A percentile compares a stretch with the other conserved stretches of the same genome.
phyloP scores from a whole-genome alignment of 2,888 invertebrate genomes.

The Melieria crassipennis region DNA sequence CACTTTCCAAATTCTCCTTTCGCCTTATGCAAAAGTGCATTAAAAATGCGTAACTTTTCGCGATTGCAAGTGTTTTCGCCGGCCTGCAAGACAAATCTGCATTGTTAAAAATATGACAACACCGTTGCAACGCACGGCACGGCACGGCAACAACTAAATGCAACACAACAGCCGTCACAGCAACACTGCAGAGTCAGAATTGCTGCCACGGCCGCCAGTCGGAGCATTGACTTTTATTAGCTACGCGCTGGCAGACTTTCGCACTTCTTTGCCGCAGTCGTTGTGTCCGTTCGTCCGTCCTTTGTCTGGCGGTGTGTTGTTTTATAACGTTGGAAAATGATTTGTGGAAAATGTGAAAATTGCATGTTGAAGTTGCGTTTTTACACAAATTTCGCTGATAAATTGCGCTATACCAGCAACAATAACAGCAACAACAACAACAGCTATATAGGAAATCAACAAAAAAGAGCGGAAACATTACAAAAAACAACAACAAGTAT shows the following conservation, averaged over 20 bases:
- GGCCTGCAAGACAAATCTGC: constrained; percentile 25
- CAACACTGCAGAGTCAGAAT: not conserved
- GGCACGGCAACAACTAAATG: not conserved
- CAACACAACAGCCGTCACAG: not conserved
- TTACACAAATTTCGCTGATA: constrained; percentile 31
- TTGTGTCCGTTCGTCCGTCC: too few species aligned
- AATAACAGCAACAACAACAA: constrained; percentile 17
- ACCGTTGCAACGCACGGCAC: constrained; percentile 1
- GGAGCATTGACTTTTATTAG: constrained; percentile 22
- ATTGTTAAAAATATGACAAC: constrained; percentile 29
- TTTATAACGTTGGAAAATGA: constrained; percentile 23
- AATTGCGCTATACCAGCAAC: constrained; percentile 6
- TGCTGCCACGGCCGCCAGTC: not conserved
- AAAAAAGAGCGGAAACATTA: not conserved
- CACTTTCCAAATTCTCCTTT: too few species aligned
- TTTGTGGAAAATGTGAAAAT: constrained; percentile 33
- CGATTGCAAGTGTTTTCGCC: not conserved
- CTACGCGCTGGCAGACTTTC: constrained; percentile 18
- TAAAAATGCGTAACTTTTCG: constrained; percentile 19
- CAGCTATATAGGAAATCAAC: not conserved
- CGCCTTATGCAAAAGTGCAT: not conserved
- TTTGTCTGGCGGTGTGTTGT: not conserved
- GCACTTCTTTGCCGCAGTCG: not conserved
- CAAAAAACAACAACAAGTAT: not conserved
- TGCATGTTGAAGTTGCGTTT: constrained; percentile 33